Conservation (phyloP, 2,113 vertebrate species). For the Myodes glareolus region DNA sequence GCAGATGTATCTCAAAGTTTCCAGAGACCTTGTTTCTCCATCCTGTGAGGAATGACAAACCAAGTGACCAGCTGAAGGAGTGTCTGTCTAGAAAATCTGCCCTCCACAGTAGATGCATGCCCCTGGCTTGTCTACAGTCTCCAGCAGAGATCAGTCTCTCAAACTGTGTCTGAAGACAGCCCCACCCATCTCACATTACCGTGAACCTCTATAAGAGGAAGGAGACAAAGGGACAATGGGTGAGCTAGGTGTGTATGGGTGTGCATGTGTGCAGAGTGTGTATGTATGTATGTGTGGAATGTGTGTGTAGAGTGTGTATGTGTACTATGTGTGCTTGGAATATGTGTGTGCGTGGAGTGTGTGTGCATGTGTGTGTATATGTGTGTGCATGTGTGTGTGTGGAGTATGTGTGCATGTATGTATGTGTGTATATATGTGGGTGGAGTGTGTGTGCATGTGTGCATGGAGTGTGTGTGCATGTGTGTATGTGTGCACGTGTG, state of each 20-base stretch:
- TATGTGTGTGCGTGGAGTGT: too few species aligned
- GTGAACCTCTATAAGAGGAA: not conserved
- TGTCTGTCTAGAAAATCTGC: constrained; percentile 13
- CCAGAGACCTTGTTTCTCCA: not conserved
- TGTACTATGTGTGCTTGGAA: too few species aligned
- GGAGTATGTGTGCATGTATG: not conserved
- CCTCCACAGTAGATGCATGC: not conserved
- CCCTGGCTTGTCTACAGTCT: not conserved
- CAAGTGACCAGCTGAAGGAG: not conserved
- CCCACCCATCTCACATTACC: not conserved
- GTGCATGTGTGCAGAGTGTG: accelerated
- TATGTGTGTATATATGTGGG: accelerated
- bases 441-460: not conserved
- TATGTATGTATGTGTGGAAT: too few species aligned
- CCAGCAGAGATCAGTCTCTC: not conserved
- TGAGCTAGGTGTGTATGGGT: not conserved
- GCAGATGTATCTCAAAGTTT: not conserved
- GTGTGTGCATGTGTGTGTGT: too few species aligned
- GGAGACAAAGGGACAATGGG: not conserved
- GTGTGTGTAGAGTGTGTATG: too few species aligned
- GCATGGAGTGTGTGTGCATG: too few species aligned
- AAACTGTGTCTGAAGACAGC: not conserved
- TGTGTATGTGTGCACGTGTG: too few species aligned
- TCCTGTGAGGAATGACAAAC: not conserved
- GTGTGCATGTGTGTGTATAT: too few species aligned